Evolutionary conservation across 1,140 invertebrate genomes (phyloP), one percentile per base, ranked within the genome.

Genomic region (Caenorhabditis tropicalis): DNA sequence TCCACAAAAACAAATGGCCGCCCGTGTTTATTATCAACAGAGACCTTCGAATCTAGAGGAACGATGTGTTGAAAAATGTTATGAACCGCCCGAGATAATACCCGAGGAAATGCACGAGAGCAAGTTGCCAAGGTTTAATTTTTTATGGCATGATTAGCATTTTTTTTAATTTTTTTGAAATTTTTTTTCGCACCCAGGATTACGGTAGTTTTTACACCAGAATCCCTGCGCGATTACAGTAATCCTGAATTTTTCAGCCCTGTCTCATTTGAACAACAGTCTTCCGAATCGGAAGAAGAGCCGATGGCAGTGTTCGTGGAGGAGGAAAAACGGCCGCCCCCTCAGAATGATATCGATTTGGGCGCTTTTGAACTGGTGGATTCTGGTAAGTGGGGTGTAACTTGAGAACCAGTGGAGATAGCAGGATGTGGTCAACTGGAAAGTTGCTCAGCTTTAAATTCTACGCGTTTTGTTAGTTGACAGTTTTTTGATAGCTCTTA

Each of bases 301-400:
- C 86, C 88, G 24, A 85, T 85, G 65, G 65, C 36, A 0, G 65
- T 74, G 7, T 46, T 24, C 9, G 65, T 74, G 36, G 65, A 74
- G 10, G 36, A 74, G 10, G 33, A 74, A n/a, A 74, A 70, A 36
- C 60, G 65, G 10, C 16, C n/a, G 3, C 58, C 29, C 4, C 65
- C 65, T 27, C 58, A 86, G 21, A 90, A 91, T 65, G 89, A 90
- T 58, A 85, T 90, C 21, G 89, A 90, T 79, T 81, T 90, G 21
- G 89, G 89, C n/a, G 89, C 89, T 4, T 90, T 91, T 82, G 89
- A 90, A 53, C 51, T 90, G 43, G 90, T 90, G 21, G 90, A 90
- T 74, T 89, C 87, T 82, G 89, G 87, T 46, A 36, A 46, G 65
- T 43, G 9, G 3, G 29, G n/a, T n/a, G n/a, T n/a, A n/a, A n/a